phyloP scores from a whole-genome alignment of 2,888 invertebrate genomes.

The Chelonus formosanus region DNA sequence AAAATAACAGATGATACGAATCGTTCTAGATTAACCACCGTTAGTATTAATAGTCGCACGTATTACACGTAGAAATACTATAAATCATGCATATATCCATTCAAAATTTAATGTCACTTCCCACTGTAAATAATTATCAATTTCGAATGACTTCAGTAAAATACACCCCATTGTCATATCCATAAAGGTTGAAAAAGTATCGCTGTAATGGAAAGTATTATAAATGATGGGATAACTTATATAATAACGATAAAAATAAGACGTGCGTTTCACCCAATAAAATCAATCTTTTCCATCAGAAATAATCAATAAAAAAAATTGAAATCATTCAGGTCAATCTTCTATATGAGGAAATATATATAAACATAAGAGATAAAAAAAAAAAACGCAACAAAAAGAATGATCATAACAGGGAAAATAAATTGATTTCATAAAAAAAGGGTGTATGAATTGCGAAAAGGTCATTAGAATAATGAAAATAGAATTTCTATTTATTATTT shows the following conservation, averaged over 20 bases:
- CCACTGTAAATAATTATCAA: constrained; percentile 42
- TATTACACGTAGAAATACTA: constrained; percentile 35
- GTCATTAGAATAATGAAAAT: neutral
- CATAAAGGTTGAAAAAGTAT: too few relatives aligned
- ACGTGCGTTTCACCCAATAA: too few relatives aligned
- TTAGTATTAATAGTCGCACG: constrained; percentile 43
- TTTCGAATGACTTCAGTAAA: neutral
- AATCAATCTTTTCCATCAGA: neutral
- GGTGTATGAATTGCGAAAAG: constrained; percentile 1
- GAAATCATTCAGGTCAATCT: constrained; percentile 3
- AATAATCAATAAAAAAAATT: constrained; percentile 15
- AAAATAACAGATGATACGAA: constrained; percentile 35
- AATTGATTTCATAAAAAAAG: neutral
- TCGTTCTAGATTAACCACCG: constrained; percentile 39
- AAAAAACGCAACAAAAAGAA: constrained; percentile 1
- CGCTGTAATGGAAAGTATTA: too few relatives aligned
- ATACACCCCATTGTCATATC: too few relatives aligned
- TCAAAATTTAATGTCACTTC: constrained; percentile 31
- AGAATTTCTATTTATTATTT: too few relatives aligned
- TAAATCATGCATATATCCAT: constrained; percentile 32
- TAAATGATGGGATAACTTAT: too few relatives aligned
- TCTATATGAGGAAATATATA: neutral
- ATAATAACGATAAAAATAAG: too few relatives aligned
- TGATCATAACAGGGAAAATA: neutral
- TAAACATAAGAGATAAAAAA: constrained; percentile 3